Evolutionary conservation across 2,797 vertebrate species (phyloP).

Genomic region (Pagetopsis macropterus): DNA sequence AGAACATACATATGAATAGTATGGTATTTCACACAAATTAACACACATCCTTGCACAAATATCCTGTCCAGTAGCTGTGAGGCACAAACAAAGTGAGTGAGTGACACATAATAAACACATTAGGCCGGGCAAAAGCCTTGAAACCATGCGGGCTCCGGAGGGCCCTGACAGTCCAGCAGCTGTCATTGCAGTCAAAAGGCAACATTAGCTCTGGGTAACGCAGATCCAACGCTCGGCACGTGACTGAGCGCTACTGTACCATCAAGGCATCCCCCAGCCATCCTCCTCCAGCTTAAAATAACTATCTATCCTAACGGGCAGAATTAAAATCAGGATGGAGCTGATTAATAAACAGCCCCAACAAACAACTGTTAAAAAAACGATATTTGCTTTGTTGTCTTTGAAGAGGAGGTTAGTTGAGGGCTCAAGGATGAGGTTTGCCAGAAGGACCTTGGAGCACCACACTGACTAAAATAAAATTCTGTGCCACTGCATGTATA

Average conservation of each 20-base stretch:
- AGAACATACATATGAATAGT: constrained; percentile 44
- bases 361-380: constrained; percentile 6
- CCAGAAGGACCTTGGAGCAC: constrained; percentile 10
- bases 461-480: constrained; percentile 28
- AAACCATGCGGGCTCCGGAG: constrained; percentile 59
- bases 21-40: constrained; percentile 60
- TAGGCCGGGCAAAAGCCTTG: constrained; percentile 56
- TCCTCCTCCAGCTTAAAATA: constrained; percentile 63
- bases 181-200: constrained; percentile 82
- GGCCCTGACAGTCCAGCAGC: constrained; percentile 79
- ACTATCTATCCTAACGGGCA: constrained; percentile 32
- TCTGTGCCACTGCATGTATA: constrained; percentile 40
- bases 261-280: constrained; percentile 38
- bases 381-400: neutral
- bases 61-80: constrained; percentile 48
- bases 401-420: constrained; percentile 10
- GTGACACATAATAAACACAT: constrained; percentile 73
- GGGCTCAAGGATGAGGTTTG: constrained; percentile 11
- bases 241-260: constrained; percentile 68
- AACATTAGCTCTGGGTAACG: constrained; percentile 75
- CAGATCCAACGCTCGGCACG: constrained; percentile 60
- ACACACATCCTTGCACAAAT: constrained; percentile 65
- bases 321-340: constrained; percentile 21
- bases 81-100: constrained; percentile 58
- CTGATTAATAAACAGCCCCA: constrained; percentile 41